phyloP scores from a whole-genome alignment of 2,797 vertebrate genomes.

The Phoeniculus purpureus region DNA sequence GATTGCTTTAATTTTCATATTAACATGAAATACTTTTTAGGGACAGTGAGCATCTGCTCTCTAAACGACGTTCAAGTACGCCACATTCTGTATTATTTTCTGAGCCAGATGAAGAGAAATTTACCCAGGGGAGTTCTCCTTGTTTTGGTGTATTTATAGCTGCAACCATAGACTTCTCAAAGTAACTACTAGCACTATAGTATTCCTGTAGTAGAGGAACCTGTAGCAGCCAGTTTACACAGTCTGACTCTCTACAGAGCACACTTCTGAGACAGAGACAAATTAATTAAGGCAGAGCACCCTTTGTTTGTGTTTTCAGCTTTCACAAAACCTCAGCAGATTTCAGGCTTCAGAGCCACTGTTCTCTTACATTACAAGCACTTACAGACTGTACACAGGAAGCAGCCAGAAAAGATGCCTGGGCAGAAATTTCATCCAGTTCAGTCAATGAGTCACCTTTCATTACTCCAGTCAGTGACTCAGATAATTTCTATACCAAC shows the following conservation, averaged over 20 bases:
- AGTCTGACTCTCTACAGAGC: background rate
- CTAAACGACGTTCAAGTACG: background rate
- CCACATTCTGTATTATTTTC: background rate
- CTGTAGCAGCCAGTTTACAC: background rate
- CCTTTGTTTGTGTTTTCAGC: background rate
- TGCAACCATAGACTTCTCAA: background rate
- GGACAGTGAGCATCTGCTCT: background rate
- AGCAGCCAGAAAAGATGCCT: slow-evolving; percentile 41
- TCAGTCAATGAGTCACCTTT: slow-evolving; percentile 54
- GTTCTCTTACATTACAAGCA: slow-evolving; percentile 17
- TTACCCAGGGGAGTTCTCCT: background rate
- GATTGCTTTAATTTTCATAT: background rate
- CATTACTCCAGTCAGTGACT: slow-evolving; percentile 53
- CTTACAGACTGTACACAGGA: slow-evolving; percentile 26
- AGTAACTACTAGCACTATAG: background rate
- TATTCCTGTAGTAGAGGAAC: background rate
- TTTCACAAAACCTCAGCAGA: slow-evolving; percentile 7
- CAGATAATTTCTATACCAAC: slow-evolving; percentile 49
- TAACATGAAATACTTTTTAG: background rate
- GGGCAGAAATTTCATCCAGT: slow-evolving; percentile 38
- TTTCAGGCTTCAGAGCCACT: background rate
- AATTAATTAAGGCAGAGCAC: background rate
- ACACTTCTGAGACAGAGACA: background rate
- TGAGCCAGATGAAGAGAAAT: background rate
- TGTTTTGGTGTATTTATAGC: slow-evolving; percentile 19